Evolutionary conservation across 1,140 invertebrate species (phyloP).

Genomic region (Conus ventricosus): DNA sequence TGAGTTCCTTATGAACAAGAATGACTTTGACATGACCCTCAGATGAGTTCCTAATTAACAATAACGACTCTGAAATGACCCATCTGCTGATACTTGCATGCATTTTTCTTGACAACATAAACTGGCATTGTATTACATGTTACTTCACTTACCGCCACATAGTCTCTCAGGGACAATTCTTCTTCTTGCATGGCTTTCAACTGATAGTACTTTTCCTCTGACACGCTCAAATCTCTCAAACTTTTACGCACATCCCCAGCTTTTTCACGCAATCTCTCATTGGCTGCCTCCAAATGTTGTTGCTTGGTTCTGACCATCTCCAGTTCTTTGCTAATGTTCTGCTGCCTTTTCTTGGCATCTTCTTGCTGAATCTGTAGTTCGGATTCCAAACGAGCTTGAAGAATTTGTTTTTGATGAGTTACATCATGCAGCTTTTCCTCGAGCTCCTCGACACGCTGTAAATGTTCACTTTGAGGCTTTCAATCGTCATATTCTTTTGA

Average conservation of each 20-base stretch:
- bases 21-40: too few species aligned
- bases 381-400: conserved; percentile 70
- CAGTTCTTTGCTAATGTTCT: conserved; percentile 69
- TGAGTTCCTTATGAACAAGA: too few species aligned
- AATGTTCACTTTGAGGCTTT: conserved; percentile 72
- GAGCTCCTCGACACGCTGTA: conserved; percentile 71
- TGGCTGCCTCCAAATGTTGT: conserved; percentile 71
- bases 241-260: conserved; percentile 69
- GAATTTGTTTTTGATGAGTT: conserved; percentile 72
- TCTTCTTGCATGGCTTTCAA: conserved; percentile 66
- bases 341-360: conserved; percentile 68
- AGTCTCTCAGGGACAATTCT: conserved; percentile 71
- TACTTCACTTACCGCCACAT: conserved; percentile 69
- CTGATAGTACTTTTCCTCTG: conserved; percentile 71
- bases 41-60: too few species aligned
- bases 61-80: too few species aligned
- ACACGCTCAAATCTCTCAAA: conserved; percentile 68
- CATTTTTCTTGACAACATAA: too few species aligned
- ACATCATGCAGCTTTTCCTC: conserved; percentile 74
- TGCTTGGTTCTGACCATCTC: conserved; percentile 68
- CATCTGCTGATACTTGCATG: too few species aligned
- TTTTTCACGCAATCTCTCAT: conserved; percentile 72
- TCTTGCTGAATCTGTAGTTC: conserved; percentile 72
- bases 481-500: conserved; percentile 71
- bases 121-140: too few species aligned